Evolutionary conservation across 1,140 invertebrate genomes (phyloP), one percentile per base, ranked within the genome.

Genomic region (Hyphantria cunea): DNA sequence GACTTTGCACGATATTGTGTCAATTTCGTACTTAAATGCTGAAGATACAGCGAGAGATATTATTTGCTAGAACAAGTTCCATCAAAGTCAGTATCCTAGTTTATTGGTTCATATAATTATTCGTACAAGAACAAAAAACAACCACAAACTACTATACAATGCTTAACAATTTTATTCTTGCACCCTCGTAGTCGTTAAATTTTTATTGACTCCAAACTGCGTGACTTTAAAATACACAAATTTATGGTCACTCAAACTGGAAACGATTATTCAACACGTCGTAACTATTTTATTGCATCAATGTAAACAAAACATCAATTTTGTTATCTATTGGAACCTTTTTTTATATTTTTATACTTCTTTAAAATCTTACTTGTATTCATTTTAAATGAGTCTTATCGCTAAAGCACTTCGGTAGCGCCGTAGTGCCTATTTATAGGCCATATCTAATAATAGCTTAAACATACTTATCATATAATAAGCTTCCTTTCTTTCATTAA

Each of bases 221-320:
- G 81, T 76, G 78, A 86, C 86, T 88, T 90, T 90, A 83, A 90
- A 89, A 90, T 85, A 89, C 77, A 89, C 84, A 90, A 90, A 90
- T 90, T 88, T 90, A 89, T 82, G 84, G 86, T 88, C 84, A 89
- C 86, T 89, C 83, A 81, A 82, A 84, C 79, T 79, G 77, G 82
- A 77, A 86, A 82, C 83, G 86, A 89, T 90, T 86, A 90, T 88
- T 90, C 84, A 90, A 89, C 87, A 90, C 84, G 75, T 90, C 86
- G 87, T 90, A 86, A 89, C 82, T 78, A 86, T 88, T 90, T 90
- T 89, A 90, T 89, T 89, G 80, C 75, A 56, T 58, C 73, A 84
- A 82, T 84, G 80, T 89, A 87, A 87, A 89, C 84, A 87, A 89
- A 81, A 67, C 82, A 79, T 82, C 82, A 82, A 79, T 83, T 83